Percentiles rank a stretch among this genome's conserved stretches.
Conservation (phyloP, 1,140 invertebrate species). For the Gonatopus flavifemur region DNA sequence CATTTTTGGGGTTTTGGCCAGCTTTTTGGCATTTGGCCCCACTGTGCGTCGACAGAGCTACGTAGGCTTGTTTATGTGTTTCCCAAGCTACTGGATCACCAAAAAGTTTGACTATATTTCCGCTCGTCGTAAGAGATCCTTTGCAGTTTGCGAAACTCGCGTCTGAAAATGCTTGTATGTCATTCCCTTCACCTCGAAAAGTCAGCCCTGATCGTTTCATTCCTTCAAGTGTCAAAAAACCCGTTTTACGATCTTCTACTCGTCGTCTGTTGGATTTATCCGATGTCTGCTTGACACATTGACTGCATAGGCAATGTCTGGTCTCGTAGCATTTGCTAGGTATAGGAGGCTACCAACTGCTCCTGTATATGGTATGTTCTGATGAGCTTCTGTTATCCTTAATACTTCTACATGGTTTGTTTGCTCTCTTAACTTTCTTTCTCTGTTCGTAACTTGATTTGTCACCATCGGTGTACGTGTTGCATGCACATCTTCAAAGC, state of each 20-base stretch:
- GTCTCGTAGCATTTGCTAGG: constrained; percentile 1
- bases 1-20: too few species aligned
- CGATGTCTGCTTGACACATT: constrained; percentile 6
- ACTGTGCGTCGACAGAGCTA: too few species aligned
- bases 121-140: neutral
- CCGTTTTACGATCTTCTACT: neutral
- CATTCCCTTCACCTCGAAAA: neutral
- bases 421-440: neutral
- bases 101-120: neutral
- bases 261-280: constrained; percentile 2
- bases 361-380: neutral
- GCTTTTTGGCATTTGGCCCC: too few species aligned
- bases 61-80: neutral
- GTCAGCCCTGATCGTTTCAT: neutral
- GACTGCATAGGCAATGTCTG: constrained; percentile 1
- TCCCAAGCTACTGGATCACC: neutral
- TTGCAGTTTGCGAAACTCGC: constrained; percentile 6
- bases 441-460: neutral
- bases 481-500: neutral
- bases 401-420: neutral
- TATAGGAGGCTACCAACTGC: constrained; percentile 1
- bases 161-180: neutral
- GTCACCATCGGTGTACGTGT: neutral
- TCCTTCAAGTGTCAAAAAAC: constrained; percentile 1
- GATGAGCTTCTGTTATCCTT: neutral